A percentile compares a stretch with the other conserved stretches of the same genome.
Evolutionary conservation across 2,113 vertebrate species (phyloP).

Genomic region (Neogale vison): DNA sequence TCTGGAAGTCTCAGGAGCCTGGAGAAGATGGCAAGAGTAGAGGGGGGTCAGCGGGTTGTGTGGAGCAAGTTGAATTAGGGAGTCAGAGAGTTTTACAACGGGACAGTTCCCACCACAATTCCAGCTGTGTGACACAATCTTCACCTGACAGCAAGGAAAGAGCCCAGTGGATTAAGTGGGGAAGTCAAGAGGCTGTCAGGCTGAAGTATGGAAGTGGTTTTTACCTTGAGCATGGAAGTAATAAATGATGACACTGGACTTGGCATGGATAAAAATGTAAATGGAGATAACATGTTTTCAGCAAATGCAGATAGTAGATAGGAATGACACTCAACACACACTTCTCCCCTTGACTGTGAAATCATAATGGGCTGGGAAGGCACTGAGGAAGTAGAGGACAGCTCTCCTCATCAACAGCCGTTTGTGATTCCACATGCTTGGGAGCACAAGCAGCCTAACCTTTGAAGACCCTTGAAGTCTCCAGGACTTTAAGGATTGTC

Average conservation of each 20-base stretch:
- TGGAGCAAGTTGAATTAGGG: not conserved
- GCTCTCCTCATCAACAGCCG: fast-evolving
- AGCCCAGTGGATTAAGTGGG: fast-evolving
- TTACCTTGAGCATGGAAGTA: not conserved
- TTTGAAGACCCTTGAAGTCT: too few species aligned
- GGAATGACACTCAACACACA: too few species aligned
- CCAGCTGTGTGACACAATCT: fast-evolving
- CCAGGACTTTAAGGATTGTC: not conserved
- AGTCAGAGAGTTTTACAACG: not conserved
- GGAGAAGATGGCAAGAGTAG: not conserved
- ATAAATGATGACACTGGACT: not conserved
- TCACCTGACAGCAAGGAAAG: too few species aligned
- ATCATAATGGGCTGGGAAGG: not conserved
- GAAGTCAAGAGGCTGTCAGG: not conserved
- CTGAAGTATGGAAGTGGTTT: not conserved
- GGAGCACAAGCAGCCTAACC: not conserved
- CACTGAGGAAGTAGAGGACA: not conserved
- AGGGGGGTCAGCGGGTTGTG: too few species aligned
- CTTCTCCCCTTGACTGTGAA: not conserved
- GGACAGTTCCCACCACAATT: not conserved
- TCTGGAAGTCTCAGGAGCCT: not conserved
- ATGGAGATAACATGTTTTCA: too few species aligned
- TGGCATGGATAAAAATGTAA: not conserved
- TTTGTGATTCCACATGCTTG: not conserved
- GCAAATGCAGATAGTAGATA: fast-evolving